These are phyloP conservation scores for Pheosia gnoma DNA, from an alignment of 2,888 invertebrate species.

Conservation along the genomic window DNA sequence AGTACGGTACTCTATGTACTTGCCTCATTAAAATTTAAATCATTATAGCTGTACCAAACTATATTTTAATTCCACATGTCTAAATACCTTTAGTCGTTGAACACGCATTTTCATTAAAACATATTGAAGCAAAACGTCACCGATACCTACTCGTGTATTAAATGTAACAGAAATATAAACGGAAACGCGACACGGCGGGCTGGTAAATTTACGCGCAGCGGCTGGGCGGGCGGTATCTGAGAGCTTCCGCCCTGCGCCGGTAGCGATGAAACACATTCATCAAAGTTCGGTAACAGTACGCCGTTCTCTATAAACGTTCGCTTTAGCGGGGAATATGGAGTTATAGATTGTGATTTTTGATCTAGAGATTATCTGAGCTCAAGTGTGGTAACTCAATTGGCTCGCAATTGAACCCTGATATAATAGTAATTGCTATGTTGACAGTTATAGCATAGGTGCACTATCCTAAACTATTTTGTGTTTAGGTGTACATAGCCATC, in stretches of 20 bases:
- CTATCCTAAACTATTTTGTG: no score
- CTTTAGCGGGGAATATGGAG: conserved; percentile 12
- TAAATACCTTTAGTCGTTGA: no score
- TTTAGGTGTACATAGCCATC: background rate
- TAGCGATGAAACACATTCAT: conserved; percentile 75
- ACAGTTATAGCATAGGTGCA: no score
- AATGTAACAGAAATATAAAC: conserved; percentile 55
- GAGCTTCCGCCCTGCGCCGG: conserved; percentile 64
- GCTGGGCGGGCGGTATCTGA: conserved; percentile 69
- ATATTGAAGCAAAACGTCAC: conserved; percentile 3
- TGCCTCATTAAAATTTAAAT: no score
- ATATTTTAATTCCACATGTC: no score
- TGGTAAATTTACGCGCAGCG: conserved; percentile 68
- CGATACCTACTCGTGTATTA: conserved; percentile 18
- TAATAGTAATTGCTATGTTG: no score
- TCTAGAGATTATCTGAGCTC: background rate
- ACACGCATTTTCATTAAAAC: no score
- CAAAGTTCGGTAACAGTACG: conserved; percentile 70
- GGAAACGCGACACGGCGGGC: conserved; percentile 62
- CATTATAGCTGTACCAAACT: no score
- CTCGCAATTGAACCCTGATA: no score
- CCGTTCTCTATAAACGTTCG: conserved; percentile 58
- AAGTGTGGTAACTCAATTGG: no score
- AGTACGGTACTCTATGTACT: no score
- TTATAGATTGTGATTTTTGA: background rate